Evolutionary conservation across 2,888 invertebrate genomes (phyloP).

Genomic region (Mantis religiosa): DNA sequence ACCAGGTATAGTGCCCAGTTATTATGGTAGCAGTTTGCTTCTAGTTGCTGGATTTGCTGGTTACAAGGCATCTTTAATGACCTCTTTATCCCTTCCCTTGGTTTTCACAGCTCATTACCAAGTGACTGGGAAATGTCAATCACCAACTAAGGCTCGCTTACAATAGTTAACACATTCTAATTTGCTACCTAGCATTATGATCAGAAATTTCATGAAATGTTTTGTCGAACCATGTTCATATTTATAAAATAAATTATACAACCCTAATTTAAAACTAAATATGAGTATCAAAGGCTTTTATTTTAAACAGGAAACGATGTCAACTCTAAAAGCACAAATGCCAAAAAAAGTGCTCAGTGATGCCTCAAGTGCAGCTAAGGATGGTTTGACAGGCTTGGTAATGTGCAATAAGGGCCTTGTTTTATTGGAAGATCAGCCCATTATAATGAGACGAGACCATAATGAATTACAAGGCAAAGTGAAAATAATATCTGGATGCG

Average conservation of each 20-base stretch:
- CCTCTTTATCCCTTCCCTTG: too few species aligned
- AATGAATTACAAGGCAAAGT: constrained; percentile 30
- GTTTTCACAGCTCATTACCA: too few species aligned
- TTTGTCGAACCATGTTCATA: background rate
- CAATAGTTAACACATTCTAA: too few species aligned
- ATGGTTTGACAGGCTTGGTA: constrained; percentile 22
- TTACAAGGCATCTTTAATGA: too few species aligned
- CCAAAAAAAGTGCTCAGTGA: constrained; percentile 13
- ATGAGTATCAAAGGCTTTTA: background rate
- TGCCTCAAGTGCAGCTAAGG: constrained; percentile 16
- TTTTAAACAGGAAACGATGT: background rate
- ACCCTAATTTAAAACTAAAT: too few species aligned
- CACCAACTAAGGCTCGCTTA: too few species aligned
- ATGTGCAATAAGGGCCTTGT: constrained; percentile 22
- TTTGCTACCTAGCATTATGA: too few species aligned
- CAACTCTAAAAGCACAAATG: background rate
- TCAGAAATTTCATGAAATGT: background rate
- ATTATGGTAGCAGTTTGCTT: too few species aligned
- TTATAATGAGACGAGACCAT: constrained; percentile 33
- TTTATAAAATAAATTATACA: too few species aligned
- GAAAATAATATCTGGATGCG: constrained; percentile 48
- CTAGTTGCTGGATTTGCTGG: too few species aligned
- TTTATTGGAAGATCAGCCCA: constrained; percentile 20
- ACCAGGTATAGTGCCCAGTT: too few species aligned
- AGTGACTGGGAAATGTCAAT: too few species aligned